A percentile compares a stretch with the other conserved stretches of the same genome.
phyloP scores from a whole-genome alignment of 2,113 vertebrate species.

The Verasper variegatus region DNA sequence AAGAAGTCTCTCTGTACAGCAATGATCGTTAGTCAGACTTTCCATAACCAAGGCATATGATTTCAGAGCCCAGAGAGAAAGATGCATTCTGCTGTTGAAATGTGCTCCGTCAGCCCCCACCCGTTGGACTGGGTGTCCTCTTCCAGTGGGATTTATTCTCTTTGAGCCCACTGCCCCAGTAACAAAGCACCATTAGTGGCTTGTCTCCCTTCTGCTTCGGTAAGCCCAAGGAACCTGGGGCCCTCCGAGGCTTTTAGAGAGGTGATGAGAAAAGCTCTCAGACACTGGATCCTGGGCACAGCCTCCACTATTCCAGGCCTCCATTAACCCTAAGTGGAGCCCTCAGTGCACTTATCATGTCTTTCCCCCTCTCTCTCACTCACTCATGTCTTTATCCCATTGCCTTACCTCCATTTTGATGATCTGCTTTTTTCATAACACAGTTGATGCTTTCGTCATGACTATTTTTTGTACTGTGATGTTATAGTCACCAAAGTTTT shows the following conservation, averaged over 20 bases:
- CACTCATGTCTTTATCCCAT: constrained; percentile 14
- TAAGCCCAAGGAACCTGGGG: constrained; percentile 51
- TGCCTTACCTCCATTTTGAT: constrained; percentile 17
- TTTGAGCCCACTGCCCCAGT: constrained; percentile 49
- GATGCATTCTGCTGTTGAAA: constrained; percentile 20
- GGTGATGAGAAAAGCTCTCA: constrained; percentile 66
- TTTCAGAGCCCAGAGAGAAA: constrained; percentile 78
- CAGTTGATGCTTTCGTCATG: not conserved
- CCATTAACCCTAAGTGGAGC: constrained; percentile 50
- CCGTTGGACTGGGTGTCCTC: constrained; percentile 22
- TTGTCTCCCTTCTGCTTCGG: constrained; percentile 66
- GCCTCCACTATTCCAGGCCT: constrained; percentile 18
- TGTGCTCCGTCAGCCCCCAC: constrained; percentile 11
- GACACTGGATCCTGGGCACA: constrained; percentile 36
- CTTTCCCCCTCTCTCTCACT: not conserved
- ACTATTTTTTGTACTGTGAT: not conserved
- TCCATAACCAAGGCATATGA: constrained; percentile 26
- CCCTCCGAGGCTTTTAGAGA: constrained; percentile 63
- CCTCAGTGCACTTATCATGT: constrained; percentile 6
- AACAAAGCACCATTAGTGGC: constrained; percentile 66
- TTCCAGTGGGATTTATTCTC: constrained; percentile 38
- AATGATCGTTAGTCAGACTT: not conserved
- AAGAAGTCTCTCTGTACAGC: not conserved
- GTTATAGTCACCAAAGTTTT: not conserved
- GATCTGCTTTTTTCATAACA: not conserved